These are phyloP conservation scores for Uloborus plumipes DNA, from an alignment of 2,888 invertebrate genomes.

Conservation along the genomic window DNA sequence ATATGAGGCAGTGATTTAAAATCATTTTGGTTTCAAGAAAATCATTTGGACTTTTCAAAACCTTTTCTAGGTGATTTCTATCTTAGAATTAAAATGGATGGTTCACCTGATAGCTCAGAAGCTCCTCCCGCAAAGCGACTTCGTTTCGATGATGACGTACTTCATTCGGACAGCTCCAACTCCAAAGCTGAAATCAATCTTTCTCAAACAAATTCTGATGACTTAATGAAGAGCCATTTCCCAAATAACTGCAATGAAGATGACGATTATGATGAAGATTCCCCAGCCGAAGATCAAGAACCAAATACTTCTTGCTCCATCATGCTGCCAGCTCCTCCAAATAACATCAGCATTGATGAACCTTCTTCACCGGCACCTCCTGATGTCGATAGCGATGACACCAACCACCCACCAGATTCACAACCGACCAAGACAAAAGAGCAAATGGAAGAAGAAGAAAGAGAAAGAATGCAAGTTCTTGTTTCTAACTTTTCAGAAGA, in stretches of 20 bases:
- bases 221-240: conserved; percentile 1
- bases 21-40: no score
- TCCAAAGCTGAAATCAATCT: conserved; percentile 35
- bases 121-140: conserved; percentile 33
- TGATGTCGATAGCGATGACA: conserved; percentile 52
- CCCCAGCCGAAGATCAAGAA: conserved; percentile 36
- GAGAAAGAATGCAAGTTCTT: conserved; percentile 96
- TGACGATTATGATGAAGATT: conserved; percentile 59
- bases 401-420: conserved; percentile 20
- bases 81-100: conserved; percentile 33
- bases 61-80: no score
- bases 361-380: conserved; percentile 30
- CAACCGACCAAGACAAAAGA: conserved; percentile 76
- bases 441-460: conserved; percentile 92
- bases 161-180: conserved; percentile 51
- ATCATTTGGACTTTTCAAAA: no score
- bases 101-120: conserved; percentile 49
- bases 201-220: conserved; percentile 16
- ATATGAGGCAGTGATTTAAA: no score
- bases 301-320: conserved; percentile 32
- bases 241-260: conserved; percentile 20
- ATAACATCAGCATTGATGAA: conserved; percentile 19
- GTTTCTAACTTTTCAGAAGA: conserved; percentile 99
- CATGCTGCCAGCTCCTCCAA: conserved; percentile 45
- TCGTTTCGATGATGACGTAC: conserved; percentile 51